A percentile compares a stretch with the other conserved stretches of the same genome.
Conservation (phyloP, 2,113 vertebrate genomes). For the Zosterops lateralis region DNA sequence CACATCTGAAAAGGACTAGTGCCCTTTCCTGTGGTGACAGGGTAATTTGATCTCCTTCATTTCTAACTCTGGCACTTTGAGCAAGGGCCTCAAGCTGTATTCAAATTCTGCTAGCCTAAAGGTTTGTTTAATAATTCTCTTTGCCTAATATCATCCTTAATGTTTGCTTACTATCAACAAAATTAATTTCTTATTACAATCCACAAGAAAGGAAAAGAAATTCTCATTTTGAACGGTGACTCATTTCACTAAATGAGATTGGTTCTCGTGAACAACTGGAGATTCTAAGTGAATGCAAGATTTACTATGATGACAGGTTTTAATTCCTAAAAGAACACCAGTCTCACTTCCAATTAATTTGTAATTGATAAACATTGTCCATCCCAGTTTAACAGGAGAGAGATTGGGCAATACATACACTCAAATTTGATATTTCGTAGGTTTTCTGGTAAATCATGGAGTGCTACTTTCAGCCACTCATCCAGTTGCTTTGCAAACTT, state of each 20-base stretch:
- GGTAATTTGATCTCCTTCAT: conserved; percentile 78
- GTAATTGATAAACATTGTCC: not conserved
- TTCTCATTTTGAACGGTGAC: not conserved
- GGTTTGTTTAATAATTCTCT: conserved; percentile 64
- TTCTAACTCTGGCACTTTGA: conserved; percentile 66
- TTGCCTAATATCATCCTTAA: conserved; percentile 50
- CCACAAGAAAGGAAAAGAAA: not conserved
- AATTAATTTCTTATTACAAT: conserved; percentile 27
- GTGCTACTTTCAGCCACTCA: conserved; percentile 97
- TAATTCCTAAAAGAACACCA: not conserved
- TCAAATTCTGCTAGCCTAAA: conserved; percentile 62
- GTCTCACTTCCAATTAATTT: conserved; percentile 15
- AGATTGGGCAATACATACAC: conserved; percentile 71
- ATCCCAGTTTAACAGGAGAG: not conserved
- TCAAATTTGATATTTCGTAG: conserved; percentile 98
- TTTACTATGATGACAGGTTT: not conserved
- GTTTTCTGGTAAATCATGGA: conserved; percentile 96
- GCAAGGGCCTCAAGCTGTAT: conserved; percentile 67
- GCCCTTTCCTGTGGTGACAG: conserved; percentile 72
- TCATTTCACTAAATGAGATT: not conserved
- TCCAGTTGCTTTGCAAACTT: conserved; percentile 99
- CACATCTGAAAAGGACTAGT: conserved; percentile 66
- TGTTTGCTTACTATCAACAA: conserved; percentile 59
- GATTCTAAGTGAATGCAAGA: not conserved
- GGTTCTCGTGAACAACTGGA: not conserved